Evolutionary conservation across 2,113 vertebrate species (phyloP).

Genomic region (Phrynosoma blainvillii): DNA sequence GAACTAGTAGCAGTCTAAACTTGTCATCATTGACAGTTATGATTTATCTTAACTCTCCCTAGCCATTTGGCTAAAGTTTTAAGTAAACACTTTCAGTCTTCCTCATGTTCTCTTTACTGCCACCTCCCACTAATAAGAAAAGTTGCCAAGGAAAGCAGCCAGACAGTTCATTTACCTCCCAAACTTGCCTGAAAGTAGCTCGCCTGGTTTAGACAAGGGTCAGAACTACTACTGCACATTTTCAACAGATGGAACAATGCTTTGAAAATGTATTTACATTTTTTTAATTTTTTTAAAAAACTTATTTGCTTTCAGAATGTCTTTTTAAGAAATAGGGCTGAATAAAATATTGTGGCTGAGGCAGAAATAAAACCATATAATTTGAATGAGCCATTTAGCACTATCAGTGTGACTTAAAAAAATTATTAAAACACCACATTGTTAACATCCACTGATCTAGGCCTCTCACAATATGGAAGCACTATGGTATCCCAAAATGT

Average conservation of each 20-base stretch:
- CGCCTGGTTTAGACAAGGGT: slow-evolving; percentile 75
- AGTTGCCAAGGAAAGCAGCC: slow-evolving; percentile 78
- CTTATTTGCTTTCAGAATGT: slow-evolving; percentile 73
- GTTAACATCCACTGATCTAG: too few species aligned
- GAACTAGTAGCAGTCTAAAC: slow-evolving; percentile 80
- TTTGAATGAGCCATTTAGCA: slow-evolving; percentile 67
- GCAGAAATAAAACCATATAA: slow-evolving; percentile 64
- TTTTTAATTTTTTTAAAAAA: slow-evolving; percentile 61
- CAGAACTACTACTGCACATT: slow-evolving; percentile 75
- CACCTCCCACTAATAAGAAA: slow-evolving; percentile 78
- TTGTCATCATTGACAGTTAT: slow-evolving; percentile 79
- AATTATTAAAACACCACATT: background rate
- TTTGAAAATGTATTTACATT: slow-evolving; percentile 55
- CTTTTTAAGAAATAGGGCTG: slow-evolving; percentile 69
- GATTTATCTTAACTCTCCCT: slow-evolving; percentile 78
- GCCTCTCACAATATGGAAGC: background rate
- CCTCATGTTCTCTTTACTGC: slow-evolving; percentile 77
- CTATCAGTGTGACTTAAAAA: slow-evolving; percentile 61
- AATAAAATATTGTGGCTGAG: slow-evolving; percentile 71
- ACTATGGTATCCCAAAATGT: too few species aligned
- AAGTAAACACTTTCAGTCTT: slow-evolving; percentile 81
- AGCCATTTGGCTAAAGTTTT: slow-evolving; percentile 80
- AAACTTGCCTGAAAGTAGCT: slow-evolving; percentile 76
- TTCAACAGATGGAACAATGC: slow-evolving; percentile 74
- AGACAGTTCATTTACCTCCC: slow-evolving; percentile 80